Evolutionary conservation across 2,888 invertebrate species (phyloP), one percentile per base, ranked within the genome.

Genomic region (Lepeophtheirus nordmannii): DNA sequence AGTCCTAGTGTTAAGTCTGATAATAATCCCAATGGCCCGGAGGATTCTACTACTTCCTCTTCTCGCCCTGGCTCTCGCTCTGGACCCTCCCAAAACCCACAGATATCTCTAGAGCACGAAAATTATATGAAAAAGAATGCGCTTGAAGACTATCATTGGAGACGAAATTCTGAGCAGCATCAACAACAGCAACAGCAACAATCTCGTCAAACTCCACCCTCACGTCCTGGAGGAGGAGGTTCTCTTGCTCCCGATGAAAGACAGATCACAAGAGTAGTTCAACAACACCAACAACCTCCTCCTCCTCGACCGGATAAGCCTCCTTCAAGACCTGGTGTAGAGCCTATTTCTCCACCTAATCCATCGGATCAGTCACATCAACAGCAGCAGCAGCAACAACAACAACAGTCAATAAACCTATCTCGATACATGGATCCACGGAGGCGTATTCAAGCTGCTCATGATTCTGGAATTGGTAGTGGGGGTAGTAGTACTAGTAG

Each of bases 261-360:
- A 39, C 84, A 85, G 72, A 85, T 85, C 65, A 85, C 85, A 61
- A 79, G 85, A 63, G 83, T 85, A 71, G 8, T 17, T 17, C 53
- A 46, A 46, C n/a, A 17, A 14, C 30, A 30, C 3, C 30, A 30
- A 30, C 30, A 30, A 30, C 82, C 83, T 30, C 75, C 74, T 68
- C 70, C 72, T 11, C 72, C 70, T 17, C 72, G 72, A 20, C 72
- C 66, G 1, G 38, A 37, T 11, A 60, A 60, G 23, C 20, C 38
- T 20, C n/a, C 53, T 22, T 20, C 41, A 10, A 46, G 64, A 30
- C 62, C 62, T 10, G 41, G 17, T 1, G 9, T 62, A 14, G 62
- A 62, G 39, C 22, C 64, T 2, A 64, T 64, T 12, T 64, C 64
- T 17, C 64, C 64, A 1, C 56, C 64, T 5, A 38, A 14, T 37